A percentile compares a stretch with the other conserved stretches of the same genome.
Evolutionary conservation across 2,113 vertebrate genomes (phyloP).

Genomic region (Dasyprocta punctata): DNA sequence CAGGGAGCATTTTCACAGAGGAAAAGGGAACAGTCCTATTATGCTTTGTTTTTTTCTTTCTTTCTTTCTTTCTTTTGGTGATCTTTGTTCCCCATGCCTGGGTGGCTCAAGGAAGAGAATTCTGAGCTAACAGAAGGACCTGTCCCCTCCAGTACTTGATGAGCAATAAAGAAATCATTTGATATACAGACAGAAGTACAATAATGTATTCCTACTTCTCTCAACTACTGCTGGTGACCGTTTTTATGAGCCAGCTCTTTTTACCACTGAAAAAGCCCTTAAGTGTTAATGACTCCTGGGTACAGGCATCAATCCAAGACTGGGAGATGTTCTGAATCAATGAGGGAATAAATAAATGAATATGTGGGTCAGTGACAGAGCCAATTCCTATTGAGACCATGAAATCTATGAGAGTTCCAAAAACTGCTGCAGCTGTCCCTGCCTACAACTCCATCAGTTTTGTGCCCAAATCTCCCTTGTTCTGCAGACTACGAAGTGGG

Average conservation of each 20-base stretch:
- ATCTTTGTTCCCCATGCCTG: not conserved
- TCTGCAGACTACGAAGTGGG: not conserved
- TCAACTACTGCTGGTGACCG: not conserved
- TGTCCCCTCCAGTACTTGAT: not conserved
- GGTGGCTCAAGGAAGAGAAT: not conserved
- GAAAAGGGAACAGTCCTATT: conserved; percentile 27
- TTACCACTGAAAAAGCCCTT: not conserved
- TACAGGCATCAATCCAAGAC: not conserved
- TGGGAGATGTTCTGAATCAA: not conserved
- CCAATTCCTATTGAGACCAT: not conserved
- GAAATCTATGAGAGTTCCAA: not conserved
- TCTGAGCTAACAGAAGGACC: not conserved
- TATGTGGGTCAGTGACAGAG: not conserved
- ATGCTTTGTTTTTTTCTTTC: not conserved
- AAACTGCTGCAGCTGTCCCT: not conserved
- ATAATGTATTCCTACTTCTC: not conserved
- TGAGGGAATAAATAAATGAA: not conserved
- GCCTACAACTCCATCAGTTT: not conserved
- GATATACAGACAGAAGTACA: not conserved
- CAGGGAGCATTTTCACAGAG: conserved; percentile 60
- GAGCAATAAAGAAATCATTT: not conserved
- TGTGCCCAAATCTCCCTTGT: not conserved
- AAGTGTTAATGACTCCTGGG: not conserved
- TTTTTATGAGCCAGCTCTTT: not conserved
- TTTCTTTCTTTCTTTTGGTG: not conserved